Conservation (phyloP, 2,797 vertebrate genomes). For the Caiman crocodilus region DNA sequence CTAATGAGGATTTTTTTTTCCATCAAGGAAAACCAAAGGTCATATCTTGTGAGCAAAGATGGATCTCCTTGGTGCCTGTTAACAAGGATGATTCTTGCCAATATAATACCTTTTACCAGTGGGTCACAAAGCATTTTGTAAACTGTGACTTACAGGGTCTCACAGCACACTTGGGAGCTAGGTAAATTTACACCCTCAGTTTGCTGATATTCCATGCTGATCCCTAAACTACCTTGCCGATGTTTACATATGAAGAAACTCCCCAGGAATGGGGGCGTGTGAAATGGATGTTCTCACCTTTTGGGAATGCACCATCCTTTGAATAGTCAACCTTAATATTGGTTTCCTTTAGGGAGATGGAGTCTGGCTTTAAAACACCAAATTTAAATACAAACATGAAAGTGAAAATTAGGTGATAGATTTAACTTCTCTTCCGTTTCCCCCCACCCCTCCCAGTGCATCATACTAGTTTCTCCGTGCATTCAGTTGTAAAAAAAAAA, state of each 20-base stretch:
- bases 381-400: neutral
- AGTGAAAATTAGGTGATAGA: conserved; percentile 41
- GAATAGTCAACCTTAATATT: neutral
- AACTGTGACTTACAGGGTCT: neutral
- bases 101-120: conserved; percentile 54
- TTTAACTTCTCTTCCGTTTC: conserved; percentile 42
- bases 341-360: conserved; percentile 7
- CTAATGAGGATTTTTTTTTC: neutral
- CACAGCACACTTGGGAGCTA: conserved; percentile 22
- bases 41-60: conserved; percentile 37
- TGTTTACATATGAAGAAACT: conserved; percentile 37
- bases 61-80: neutral
- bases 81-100: conserved; percentile 14
- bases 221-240: conserved; percentile 26
- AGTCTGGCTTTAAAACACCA: neutral
- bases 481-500: conserved; percentile 23
- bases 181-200: conserved; percentile 19
- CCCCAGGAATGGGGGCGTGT: neutral
- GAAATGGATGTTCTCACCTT: conserved; percentile 45
- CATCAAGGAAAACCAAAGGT: conserved; percentile 40
- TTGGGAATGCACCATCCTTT: neutral
- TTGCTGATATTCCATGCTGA: conserved; percentile 21
- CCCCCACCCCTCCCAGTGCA: neutral
- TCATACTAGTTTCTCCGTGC: conserved; percentile 24
- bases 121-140: conserved; percentile 34